Conservation (phyloP, 2,888 invertebrate genomes). For the Anoncus sp. region DNA sequence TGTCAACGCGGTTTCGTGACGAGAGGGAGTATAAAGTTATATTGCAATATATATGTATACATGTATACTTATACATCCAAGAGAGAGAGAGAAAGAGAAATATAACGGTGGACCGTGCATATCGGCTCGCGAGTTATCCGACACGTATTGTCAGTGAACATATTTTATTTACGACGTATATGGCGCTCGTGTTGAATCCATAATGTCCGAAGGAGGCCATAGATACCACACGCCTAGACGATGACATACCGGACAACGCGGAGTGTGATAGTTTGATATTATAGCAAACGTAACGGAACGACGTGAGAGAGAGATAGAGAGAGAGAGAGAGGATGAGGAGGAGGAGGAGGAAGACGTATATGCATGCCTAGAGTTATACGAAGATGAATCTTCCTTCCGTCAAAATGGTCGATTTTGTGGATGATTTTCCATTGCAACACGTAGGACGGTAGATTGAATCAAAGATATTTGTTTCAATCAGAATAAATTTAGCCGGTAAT, state of each 20-base stretch:
- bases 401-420: neutral
- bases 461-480: neutral
- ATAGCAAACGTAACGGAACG: constrained; percentile 26
- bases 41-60: neutral
- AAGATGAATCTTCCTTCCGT: constrained; percentile 33
- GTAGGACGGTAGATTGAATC: neutral
- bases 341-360: neutral
- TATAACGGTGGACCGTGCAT: constrained; percentile 41
- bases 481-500: neutral
- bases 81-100: neutral
- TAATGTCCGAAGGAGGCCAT: constrained; percentile 54
- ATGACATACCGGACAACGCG: constrained; percentile 37
- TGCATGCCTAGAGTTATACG: constrained; percentile 1
- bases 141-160: constrained; percentile 71
- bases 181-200: constrained; percentile 68
- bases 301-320: neutral
- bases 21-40: constrained; percentile 23
- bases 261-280: constrained; percentile 52
- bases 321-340: neutral
- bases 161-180: constrained; percentile 73
- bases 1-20: constrained; percentile 47
- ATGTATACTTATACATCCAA: neutral
- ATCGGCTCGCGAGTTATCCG: constrained; percentile 65
- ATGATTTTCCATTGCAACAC: neutral
- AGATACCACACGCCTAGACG: constrained; percentile 41